These are phyloP conservation scores for Leucophenga montana DNA, from an alignment of 2,888 invertebrate species.

Conservation along the genomic window DNA sequence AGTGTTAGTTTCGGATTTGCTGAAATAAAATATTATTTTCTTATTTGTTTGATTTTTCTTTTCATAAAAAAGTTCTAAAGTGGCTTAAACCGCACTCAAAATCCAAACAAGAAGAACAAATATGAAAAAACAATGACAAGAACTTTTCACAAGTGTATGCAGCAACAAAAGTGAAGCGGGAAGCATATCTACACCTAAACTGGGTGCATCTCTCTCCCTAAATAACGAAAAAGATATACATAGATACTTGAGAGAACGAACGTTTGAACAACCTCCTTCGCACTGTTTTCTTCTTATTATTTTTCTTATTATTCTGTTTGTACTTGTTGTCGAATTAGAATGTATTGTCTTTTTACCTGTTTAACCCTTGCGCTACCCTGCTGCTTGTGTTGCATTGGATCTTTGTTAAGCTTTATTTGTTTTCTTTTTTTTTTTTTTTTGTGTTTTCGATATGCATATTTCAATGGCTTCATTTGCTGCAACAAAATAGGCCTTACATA, in stretches of 20 bases:
- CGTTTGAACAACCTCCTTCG: constrained; percentile 17
- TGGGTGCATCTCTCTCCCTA: background rate
- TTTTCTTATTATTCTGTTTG: background rate
- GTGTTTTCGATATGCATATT: constrained; percentile 40
- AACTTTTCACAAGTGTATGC: constrained; percentile 10
- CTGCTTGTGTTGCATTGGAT: background rate
- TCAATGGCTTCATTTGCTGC: constrained; percentile 43
- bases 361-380: constrained; percentile 21
- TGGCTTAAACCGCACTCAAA: constrained; percentile 27
- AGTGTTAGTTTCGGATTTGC: too few relatives aligned
- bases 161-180: background rate
- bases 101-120: constrained; percentile 18
- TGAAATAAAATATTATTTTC: background rate
- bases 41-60: background rate
- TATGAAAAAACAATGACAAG: constrained; percentile 21
- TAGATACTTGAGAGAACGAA: background rate
- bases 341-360: constrained; percentile 22
- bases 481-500: background rate
- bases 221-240: background rate
- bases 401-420: background rate
- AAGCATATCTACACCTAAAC: background rate
- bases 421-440: constrained; percentile 3
- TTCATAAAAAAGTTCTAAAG: constrained; percentile 17
- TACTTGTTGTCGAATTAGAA: constrained; percentile 24
- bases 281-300: background rate